Evolutionary conservation across 1,140 invertebrate genomes (phyloP), one percentile per base, ranked within the genome.

Genomic region (Sinonovacula constricta): DNA sequence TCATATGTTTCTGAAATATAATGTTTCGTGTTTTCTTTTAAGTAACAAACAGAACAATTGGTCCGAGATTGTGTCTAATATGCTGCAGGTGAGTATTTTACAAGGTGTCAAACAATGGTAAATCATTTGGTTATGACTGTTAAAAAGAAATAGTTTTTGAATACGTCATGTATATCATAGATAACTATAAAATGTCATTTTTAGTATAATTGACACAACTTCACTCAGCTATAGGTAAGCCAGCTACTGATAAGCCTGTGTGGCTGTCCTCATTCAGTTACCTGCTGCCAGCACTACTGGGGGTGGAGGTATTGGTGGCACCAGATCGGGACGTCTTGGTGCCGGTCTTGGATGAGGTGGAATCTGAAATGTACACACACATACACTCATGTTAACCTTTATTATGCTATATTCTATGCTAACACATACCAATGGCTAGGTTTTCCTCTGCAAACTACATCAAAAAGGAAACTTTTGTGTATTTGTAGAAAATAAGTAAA

Each of bases 261-360:
- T n/a, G n/a, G n/a, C n/a, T n/a, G n/a, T n/a, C n/a, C n/a, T n/a
- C n/a, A n/a, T n/a, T n/a, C 18, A 45, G 7, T 18, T 36, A 74
- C 34, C 72, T 59, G 28, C 62, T 33, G n/a, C 72, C 72, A 31
- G 72, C 72, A 67, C 72, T 76, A 22, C 72, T 67, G 22, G 72
- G 72, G 31, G 72, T 67, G 18, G 72, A 63, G 3, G 67, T 63
- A n/a, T 63, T 53, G 59, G 62, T 76, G 49, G 53, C 24, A 56
- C 72, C 72, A 39, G 72, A 76, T 24, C 72, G 18, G 0, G 62
- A 45, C 22, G 72, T 76, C 49, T 76, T 76, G 45, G 72, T 76
- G 7, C 31, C 51, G 18, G 72, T 59, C 31, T 76, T 76, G 28
- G 49, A 49, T 15, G 31, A 31, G 12, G 72, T n/a, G 14, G 72